Conservation (phyloP, 2,888 invertebrate species). For the Campopleginae sp. region DNA sequence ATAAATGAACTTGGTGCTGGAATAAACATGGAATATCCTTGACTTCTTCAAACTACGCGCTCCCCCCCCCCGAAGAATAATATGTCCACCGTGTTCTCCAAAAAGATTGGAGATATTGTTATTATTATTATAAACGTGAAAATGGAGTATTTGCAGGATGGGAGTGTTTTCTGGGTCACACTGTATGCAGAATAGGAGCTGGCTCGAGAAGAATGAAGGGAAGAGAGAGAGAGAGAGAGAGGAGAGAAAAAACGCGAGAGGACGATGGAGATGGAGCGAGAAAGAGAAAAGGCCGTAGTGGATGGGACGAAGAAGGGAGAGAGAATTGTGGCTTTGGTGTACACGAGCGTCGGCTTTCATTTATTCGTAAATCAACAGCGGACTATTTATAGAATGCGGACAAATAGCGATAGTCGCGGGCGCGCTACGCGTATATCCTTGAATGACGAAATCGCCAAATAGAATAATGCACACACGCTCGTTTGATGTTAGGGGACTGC, state of each 20-base stretch:
- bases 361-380: constrained; percentile 83
- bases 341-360: constrained; percentile 76
- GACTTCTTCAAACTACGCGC: background rate
- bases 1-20: constrained; percentile 22
- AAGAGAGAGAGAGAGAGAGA: constrained; percentile 34
- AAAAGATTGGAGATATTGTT: background rate
- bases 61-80: background rate
- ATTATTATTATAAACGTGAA: background rate
- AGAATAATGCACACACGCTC: constrained; percentile 70
- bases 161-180: constrained; percentile 47
- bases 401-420: constrained; percentile 81
- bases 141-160: constrained; percentile 5
- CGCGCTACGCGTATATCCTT: constrained; percentile 75
- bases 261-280: constrained; percentile 42
- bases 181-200: constrained; percentile 51
- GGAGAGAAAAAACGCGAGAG: constrained; percentile 40
- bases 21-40: constrained; percentile 18
- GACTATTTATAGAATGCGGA: constrained; percentile 81
- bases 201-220: constrained; percentile 22
- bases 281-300: constrained; percentile 62
- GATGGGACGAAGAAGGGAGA: constrained; percentile 39
- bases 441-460: constrained; percentile 77
- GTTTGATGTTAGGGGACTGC: constrained; percentile 7
- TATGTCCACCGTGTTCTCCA: background rate
- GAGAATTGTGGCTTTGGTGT: constrained; percentile 64